Percentiles rank a stretch among this genome's conserved stretches.
These are phyloP conservation scores for Percopsis omiscomaycus DNA, from an alignment of 2,797 vertebrate species.

Conservation along the genomic window DNA sequence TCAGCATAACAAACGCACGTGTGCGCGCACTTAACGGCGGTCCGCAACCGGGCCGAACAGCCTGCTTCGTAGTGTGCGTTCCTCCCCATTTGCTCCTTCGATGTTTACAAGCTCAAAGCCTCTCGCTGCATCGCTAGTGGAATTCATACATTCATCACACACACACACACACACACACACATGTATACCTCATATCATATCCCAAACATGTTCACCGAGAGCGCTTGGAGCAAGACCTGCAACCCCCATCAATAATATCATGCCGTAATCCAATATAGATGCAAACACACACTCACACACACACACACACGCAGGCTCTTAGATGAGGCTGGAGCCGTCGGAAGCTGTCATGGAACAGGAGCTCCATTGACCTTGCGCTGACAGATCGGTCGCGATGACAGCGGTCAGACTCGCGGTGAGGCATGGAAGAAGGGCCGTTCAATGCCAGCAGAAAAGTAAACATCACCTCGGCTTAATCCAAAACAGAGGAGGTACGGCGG, in stretches of 20 bases:
- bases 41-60: conserved; percentile 41
- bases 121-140: conserved; percentile 35
- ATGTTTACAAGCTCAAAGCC: conserved; percentile 35
- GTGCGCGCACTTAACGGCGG: conserved; percentile 14
- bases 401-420: conserved; percentile 29
- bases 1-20: conserved; percentile 22
- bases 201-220: no score
- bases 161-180: conserved; percentile 12
- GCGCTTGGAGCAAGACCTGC: no score
- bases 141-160: conserved; percentile 49
- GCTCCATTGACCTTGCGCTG: conserved; percentile 54
- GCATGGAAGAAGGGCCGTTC: conserved; percentile 26
- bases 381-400: conserved; percentile 30
- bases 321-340: conserved; percentile 29
- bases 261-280: conserved; percentile 42
- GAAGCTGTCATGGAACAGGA: conserved; percentile 32
- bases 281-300: conserved; percentile 23
- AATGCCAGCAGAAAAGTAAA: conserved; percentile 42
- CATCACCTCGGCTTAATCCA: conserved; percentile 41
- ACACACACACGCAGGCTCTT: conserved; percentile 35
- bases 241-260: conserved; percentile 15
- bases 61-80: conserved; percentile 25
- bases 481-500: conserved; percentile 20
- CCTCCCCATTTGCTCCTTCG: conserved; percentile 28
- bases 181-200: no score